Evolutionary conservation across 2,113 vertebrate species (phyloP), one percentile per base, ranked within the genome.

Genomic region (Onychorhynchus coronatus): DNA sequence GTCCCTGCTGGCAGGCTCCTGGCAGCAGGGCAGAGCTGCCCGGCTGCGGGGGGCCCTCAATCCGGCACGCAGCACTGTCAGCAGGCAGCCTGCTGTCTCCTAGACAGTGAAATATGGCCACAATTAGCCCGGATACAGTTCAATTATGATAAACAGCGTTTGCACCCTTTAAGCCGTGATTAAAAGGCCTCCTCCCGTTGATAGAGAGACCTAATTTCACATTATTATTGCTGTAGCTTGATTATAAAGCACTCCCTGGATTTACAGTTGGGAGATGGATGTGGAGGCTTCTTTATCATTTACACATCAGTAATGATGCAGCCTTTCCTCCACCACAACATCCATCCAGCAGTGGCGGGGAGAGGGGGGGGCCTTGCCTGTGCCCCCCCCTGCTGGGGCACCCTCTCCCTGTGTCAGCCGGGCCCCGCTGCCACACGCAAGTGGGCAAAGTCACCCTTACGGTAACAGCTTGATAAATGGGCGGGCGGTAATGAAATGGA

Each of bases 121-220:
- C 99, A 99, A 99, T 99, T 99, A 99, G 99, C 98, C 98, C 92
- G 98, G 98, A 99, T 99, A 99, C 98, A 99, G 99, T 99, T 99
- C 98, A 99, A 99, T 99, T 98, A 99, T 99, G 98, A 99, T 99
- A 99, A 98, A 99, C 98, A 98, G 98, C 97, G 97, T 98, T 98
- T 96, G 98, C 98, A 98, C 98, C 99, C 99, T 98, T 99, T 99
- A 99, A 98, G 98, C 98, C 98, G 98, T 99, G 99, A 99, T 99
- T 99, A 99, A 99, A 98, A 98, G 99, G 98, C 98, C 98, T 98
- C 98, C 97, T 98, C 97, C 96, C 97, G 96, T 98, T 99, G 99
- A 99, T 99, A 99, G 98, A 99, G 99, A 99, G 99, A 99, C 99
- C 99, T 99, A 98, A 99, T 99, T 98, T 98, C 98, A 98, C 99